Percentiles rank a stretch among this genome's conserved stretches.
These are phyloP conservation scores for Hypsibius dujardini DNA, from an alignment of 1,140 invertebrate genomes.

Conservation along the genomic window DNA sequence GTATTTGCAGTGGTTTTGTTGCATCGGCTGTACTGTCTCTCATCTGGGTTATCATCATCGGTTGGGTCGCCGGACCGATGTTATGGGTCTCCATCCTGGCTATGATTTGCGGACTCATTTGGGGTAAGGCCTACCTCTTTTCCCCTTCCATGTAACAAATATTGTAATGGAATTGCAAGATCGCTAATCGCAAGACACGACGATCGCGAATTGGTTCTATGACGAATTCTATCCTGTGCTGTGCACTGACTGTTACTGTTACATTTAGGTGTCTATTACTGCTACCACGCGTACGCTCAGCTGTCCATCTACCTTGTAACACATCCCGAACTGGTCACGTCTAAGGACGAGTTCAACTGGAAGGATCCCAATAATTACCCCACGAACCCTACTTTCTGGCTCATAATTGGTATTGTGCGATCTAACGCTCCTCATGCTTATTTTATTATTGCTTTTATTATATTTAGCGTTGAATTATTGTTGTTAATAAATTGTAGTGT, in stretches of 20 bases:
- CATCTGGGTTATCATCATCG: constrained; percentile 66
- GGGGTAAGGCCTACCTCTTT: constrained; percentile 38
- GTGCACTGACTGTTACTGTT: neutral
- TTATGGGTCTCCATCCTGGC: constrained; percentile 64
- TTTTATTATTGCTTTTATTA: too few species aligned
- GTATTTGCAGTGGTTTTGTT: constrained; percentile 39
- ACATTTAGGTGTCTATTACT: neutral
- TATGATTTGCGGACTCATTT: constrained; percentile 47
- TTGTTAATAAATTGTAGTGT: too few species aligned
- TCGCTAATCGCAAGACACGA: neutral
- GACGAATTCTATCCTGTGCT: neutral
- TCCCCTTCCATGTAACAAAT: neutral
- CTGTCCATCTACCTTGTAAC: neutral
- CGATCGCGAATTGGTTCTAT: neutral
- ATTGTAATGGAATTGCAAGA: neutral
- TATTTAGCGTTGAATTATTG: too few species aligned
- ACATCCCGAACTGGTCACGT: neutral
- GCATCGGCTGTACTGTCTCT: constrained; percentile 53
- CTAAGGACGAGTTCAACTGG: too few species aligned
- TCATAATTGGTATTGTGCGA: too few species aligned
- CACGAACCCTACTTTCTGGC: too few species aligned
- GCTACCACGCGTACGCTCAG: neutral
- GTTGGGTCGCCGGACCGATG: constrained; percentile 64
- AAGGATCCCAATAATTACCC: too few species aligned
- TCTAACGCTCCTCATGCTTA: too few species aligned